phyloP scores from a whole-genome alignment of 2,888 invertebrate species.

The Melipona bicolor region DNA sequence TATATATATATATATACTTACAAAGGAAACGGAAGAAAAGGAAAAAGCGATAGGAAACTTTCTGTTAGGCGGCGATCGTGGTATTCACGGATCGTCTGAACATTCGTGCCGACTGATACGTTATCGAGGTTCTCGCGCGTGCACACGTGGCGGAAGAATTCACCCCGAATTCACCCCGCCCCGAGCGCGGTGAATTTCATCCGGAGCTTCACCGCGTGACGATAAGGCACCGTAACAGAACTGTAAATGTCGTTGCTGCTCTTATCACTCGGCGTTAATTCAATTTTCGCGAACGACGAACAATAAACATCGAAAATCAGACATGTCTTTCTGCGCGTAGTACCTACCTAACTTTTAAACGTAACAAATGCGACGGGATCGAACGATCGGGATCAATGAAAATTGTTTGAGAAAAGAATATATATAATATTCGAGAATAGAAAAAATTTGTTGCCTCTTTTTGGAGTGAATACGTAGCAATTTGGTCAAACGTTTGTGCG shows the following conservation, averaged over 20 bases:
- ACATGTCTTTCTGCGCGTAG: not conserved
- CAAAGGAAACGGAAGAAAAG: not conserved
- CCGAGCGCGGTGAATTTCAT: conserved; percentile 37
- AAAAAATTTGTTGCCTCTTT: no score
- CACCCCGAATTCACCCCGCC: not conserved
- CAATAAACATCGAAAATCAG: not conserved
- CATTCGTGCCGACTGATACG: conserved; percentile 49
- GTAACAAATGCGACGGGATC: no score
- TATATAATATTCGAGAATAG: no score
- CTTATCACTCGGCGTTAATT: not conserved
- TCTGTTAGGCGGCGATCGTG: not conserved
- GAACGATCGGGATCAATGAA: no score
- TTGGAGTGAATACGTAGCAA: no score
- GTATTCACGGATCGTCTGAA: conserved; percentile 7
- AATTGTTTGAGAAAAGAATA: no score
- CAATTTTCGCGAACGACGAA: not conserved
- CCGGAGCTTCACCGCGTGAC: not conserved
- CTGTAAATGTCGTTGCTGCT: not conserved
- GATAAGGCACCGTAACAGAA: conserved; percentile 41
- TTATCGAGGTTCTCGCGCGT: conserved; percentile 42
- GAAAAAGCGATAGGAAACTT: not conserved
- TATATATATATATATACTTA: no score
- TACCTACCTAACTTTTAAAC: not conserved
- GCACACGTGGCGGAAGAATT: conserved; percentile 32
- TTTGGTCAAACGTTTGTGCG: no score